Evolutionary conservation across 2,888 invertebrate genomes (phyloP), one percentile per base, ranked within the genome.

Genomic region (Acanthosoma haemorrhoidale): DNA sequence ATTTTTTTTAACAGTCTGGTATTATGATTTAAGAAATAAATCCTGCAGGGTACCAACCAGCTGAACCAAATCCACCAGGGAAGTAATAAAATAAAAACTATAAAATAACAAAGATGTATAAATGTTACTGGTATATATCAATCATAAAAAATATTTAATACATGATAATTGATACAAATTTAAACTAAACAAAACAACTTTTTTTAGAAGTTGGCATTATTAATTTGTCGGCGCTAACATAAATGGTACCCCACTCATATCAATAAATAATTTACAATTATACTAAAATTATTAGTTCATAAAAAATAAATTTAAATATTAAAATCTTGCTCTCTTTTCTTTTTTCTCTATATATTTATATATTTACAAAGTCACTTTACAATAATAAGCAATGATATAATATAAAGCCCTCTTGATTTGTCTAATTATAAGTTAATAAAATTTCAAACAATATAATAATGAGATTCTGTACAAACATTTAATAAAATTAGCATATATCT

Each of bases 391-490:
- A 63, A 68, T 70, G 59, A 69, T 69, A 71, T 64, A 60, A 25
- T 67, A 70, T 70, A 66, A 70, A 72, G 68, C 68, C 59, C 61
- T 36, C 67, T 70, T 68, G 51, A 68, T 68, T 70, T 68, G 68
- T 66, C 63, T 66, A 70, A 66, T 68, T 59, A 59, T 64, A 64
- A 57, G 64, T 57, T 66, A 63, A 72, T 72, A 70, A 72, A 72
- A 70, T 72, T 72, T 71, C 58, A 68, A 68, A 72, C 70, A 69
- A 69, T 71, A 69, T 70, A 67, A 72, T 72, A 71, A 71, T 68
- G 71, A 70, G 72, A 71, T 70, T 70, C 72, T 72, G 72, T 72
- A 72, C 72, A 72, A 72, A 72, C 72, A 72, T 70, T 68, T 43
- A 72, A 66, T 66, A 70, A 68, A 72, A 58, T 59, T 68, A 68